Conservation (phyloP, 2,113 vertebrate genomes). For the Stegostoma tigrinum region DNA sequence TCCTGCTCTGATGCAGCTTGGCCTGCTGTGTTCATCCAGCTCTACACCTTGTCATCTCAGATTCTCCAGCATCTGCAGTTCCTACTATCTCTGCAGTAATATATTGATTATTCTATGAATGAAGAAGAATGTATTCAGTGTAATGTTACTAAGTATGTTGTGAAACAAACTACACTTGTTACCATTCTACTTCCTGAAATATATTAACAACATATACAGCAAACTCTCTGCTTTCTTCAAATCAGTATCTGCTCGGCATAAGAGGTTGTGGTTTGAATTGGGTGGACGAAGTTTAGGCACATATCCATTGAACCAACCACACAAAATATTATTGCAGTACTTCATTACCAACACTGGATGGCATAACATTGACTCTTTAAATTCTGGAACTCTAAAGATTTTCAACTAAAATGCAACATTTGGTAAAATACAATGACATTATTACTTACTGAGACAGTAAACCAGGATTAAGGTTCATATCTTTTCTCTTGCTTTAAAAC, state of each 20-base stretch:
- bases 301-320: neutral
- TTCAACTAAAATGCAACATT: neutral
- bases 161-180: neutral
- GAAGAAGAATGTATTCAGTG: no score
- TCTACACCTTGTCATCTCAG: no score
- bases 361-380: neutral
- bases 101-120: no score
- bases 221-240: neutral
- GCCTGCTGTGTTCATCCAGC: no score
- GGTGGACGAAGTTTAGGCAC: neutral
- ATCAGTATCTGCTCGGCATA: neutral
- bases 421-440: neutral
- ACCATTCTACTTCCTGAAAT: neutral
- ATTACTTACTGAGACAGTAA: neutral
- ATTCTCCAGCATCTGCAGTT: no score
- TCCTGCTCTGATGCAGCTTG: no score
- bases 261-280: neutral
- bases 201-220: neutral
- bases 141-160: neutral
- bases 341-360: neutral
- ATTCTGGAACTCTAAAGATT: neutral
- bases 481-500: neutral
- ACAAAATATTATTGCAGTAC: neutral
- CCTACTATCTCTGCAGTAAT: neutral
- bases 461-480: neutral